Evolutionary conservation across 2,797 vertebrate species (phyloP).

Genomic region (Microcaecilia unicolor): DNA sequence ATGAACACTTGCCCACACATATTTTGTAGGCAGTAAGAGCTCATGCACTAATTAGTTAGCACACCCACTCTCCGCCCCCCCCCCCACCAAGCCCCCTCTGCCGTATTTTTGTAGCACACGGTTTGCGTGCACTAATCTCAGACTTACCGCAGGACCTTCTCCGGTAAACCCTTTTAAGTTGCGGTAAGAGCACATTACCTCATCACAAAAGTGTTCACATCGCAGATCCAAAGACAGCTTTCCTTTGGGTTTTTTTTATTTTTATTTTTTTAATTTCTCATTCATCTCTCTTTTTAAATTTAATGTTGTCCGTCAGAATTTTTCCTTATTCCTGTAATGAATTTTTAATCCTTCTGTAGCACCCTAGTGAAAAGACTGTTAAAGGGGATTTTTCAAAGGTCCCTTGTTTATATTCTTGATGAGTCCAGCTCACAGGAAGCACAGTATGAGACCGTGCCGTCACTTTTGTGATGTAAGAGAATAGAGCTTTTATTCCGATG

Average conservation of each 20-base stretch:
- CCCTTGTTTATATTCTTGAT: conserved; percentile 16
- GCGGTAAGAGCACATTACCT: too few relatives aligned
- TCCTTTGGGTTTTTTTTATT: neutral
- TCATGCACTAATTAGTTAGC: too few relatives aligned
- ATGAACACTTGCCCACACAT: too few relatives aligned
- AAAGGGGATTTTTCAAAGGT: conserved; percentile 25
- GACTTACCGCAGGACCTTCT: too few relatives aligned
- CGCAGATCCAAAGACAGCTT: too few relatives aligned
- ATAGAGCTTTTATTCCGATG: conserved; percentile 20
- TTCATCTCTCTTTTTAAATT: conserved; percentile 22
- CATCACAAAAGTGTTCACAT: too few relatives aligned
- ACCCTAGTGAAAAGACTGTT: conserved; percentile 8
- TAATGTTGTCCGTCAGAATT: conserved; percentile 7
- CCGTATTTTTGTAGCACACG: too few relatives aligned
- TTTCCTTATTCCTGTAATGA: conserved; percentile 13
- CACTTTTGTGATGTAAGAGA: conserved; percentile 32
- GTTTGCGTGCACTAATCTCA: too few relatives aligned
- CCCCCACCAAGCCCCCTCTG: too few relatives aligned
- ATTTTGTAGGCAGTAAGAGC: too few relatives aligned
- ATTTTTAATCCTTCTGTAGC: neutral
- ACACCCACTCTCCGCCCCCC: too few relatives aligned
- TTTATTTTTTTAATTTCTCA: conserved; percentile 8
- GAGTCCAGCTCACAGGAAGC: conserved; percentile 30
- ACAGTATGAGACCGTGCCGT: conserved; percentile 29
- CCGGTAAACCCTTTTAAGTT: too few relatives aligned